A percentile compares a stretch with the other conserved stretches of the same genome.
These are phyloP conservation scores for Anhinga rufa DNA, from an alignment of 2,113 vertebrate genomes.

Conservation along the genomic window DNA sequence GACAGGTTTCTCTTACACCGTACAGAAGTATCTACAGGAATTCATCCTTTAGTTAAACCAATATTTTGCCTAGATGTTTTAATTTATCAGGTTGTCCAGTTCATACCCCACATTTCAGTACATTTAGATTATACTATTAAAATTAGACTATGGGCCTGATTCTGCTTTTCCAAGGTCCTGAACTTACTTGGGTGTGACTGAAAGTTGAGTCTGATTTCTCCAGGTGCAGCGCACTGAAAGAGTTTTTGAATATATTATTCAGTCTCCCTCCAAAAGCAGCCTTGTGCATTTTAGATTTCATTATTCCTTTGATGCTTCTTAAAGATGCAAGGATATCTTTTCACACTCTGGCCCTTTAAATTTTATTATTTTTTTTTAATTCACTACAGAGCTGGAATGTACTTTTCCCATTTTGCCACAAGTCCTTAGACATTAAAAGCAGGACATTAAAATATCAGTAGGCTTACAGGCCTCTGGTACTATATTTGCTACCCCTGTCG, in stretches of 20 bases:
- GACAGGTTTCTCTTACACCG: background rate
- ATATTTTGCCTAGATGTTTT: background rate
- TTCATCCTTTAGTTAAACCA: background rate
- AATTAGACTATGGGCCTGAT: background rate
- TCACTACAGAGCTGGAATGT: background rate
- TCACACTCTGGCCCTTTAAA: background rate
- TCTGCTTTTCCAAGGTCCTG: background rate
- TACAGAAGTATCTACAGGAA: background rate
- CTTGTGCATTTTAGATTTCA: background rate
- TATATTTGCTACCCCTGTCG: background rate
- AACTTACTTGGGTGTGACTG: background rate
- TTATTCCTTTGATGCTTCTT: background rate
- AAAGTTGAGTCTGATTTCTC: background rate
- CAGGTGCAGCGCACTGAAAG: background rate
- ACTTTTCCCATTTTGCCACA: background rate
- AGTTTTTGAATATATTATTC: background rate
- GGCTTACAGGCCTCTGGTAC: background rate
- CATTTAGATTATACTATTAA: background rate
- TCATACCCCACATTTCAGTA: background rate
- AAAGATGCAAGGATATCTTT: background rate
- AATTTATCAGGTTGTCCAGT: background rate
- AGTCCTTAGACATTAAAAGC: background rate
- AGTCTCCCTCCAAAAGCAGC: background rate
- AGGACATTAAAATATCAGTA: background rate
- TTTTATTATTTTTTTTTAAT: background rate